Percentiles rank a stretch among this genome's conserved stretches.
phyloP scores from a whole-genome alignment of 2,113 vertebrate genomes.

The Aspidoscelis tigris region DNA sequence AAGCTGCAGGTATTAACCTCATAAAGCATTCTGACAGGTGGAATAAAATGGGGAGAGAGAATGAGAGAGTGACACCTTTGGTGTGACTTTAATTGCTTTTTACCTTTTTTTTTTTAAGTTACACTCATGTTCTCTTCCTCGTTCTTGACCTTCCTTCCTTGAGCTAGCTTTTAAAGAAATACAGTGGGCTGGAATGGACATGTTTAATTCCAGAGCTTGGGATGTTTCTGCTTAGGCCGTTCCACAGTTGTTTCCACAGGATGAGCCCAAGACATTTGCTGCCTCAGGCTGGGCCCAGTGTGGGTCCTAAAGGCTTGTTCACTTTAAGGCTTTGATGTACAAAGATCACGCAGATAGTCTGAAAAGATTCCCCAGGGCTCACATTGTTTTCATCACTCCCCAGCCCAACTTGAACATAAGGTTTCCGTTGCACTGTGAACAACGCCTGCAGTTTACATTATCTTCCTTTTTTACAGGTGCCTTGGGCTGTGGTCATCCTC shows the following conservation, averaged over 20 bases:
- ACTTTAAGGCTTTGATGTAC: too few species aligned
- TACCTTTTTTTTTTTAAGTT: neutral
- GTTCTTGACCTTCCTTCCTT: neutral
- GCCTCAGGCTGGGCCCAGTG: neutral
- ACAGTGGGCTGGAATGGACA: neutral
- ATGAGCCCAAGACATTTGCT: neutral
- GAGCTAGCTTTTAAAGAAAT: neutral
- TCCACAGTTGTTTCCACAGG: neutral
- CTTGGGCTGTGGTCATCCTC: too few species aligned
- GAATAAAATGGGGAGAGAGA: neutral
- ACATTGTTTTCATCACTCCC: too few species aligned
- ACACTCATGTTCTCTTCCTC: accelerated
- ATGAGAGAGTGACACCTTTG: slow-evolving; percentile 15
- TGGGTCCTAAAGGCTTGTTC: too few species aligned
- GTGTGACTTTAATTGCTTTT: slow-evolving; percentile 25
- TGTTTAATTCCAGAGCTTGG: accelerated
- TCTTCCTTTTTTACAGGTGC: too few species aligned
- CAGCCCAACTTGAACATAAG: too few species aligned
- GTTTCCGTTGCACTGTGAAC: too few species aligned
- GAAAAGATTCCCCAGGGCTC: too few species aligned
- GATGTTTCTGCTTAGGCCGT: accelerated
- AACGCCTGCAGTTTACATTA: too few species aligned
- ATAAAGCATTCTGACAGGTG: slow-evolving; percentile 66
- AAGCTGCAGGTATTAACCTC: slow-evolving; percentile 66
- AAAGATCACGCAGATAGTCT: too few species aligned